Evolutionary conservation across 2,113 vertebrate genomes (phyloP).

Genomic region (Brachyistius frenatus): DNA sequence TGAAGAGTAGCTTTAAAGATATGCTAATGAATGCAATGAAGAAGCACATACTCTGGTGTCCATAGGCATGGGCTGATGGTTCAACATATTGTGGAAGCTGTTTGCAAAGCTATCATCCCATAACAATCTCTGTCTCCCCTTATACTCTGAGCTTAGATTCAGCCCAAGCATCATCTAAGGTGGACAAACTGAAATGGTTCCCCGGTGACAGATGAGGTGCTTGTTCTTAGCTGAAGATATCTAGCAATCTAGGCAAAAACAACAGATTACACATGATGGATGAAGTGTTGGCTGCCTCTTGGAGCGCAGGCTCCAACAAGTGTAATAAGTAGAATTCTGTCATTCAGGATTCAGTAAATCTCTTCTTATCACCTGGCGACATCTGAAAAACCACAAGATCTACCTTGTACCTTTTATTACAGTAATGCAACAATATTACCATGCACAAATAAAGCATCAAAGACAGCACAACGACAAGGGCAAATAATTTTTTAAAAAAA

Average conservation of each 20-base stretch:
- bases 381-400: slow-evolving; percentile 28
- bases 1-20: slow-evolving; percentile 58
- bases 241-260: slow-evolving; percentile 54
- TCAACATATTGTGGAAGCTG: slow-evolving; percentile 30
- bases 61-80: slow-evolving; percentile 16
- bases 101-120: slow-evolving; percentile 41
- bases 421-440: neutral
- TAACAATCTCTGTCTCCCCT: slow-evolving; percentile 36
- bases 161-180: slow-evolving; percentile 19
- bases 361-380: slow-evolving; percentile 15
- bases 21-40: slow-evolving; percentile 60
- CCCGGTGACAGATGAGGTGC: slow-evolving; percentile 67
- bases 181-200: slow-evolving; percentile 47
- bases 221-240: slow-evolving; percentile 64
- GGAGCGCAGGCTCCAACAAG: slow-evolving; percentile 32
- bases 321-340: slow-evolving; percentile 49
- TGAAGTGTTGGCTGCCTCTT: slow-evolving; percentile 50
- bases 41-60: slow-evolving; percentile 4
- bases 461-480: neutral
- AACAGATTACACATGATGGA: slow-evolving; percentile 68
- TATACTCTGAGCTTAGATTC: neutral
- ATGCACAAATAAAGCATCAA: neutral
- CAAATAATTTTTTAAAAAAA: slow-evolving; percentile 6
- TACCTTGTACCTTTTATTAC: slow-evolving; percentile 20
- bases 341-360: slow-evolving; percentile 40